phyloP scores from a whole-genome alignment of 2,888 invertebrate genomes.

The Ypsolopha sequella region DNA sequence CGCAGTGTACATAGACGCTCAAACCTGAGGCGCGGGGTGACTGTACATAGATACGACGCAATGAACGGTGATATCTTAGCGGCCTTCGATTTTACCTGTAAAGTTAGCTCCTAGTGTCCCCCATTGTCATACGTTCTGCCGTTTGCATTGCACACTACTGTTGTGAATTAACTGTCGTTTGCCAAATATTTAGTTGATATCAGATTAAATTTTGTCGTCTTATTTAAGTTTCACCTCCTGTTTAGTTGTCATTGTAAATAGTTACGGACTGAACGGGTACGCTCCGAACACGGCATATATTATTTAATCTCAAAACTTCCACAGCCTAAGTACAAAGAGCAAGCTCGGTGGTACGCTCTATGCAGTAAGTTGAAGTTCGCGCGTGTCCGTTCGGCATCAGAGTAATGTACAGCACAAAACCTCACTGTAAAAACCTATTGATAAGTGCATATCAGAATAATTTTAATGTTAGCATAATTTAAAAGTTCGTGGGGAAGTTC shows the following conservation, averaged over 20 bases:
- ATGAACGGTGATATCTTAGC: conserved; percentile 69
- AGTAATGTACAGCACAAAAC: conserved; percentile 64
- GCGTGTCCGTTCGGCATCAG: not conserved
- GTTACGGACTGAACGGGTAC: conserved; percentile 25
- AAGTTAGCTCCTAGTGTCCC: conserved; percentile 60
- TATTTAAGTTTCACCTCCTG: conserved; percentile 35
- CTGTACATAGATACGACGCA: conserved; percentile 57
- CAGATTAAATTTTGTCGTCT: conserved; percentile 23
- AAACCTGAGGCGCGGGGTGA: conserved; percentile 17
- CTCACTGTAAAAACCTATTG: conserved; percentile 57
- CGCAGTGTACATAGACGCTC: conserved; percentile 4
- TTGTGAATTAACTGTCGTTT: conserved; percentile 22
- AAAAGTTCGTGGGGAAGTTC: conserved; percentile 25
- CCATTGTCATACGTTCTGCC: conserved; percentile 32
- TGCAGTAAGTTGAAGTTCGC: not conserved
- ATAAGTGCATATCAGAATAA: conserved; percentile 67
- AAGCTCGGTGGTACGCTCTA: conserved; percentile 12
- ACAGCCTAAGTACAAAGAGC: conserved; percentile 39
- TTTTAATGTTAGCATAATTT: conserved; percentile 60
- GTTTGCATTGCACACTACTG: conserved; percentile 30
- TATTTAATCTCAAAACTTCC: not conserved
- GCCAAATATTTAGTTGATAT: conserved; percentile 59
- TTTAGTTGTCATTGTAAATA: conserved; percentile 54
- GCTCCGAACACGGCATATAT: conserved; percentile 19
- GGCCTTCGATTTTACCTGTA: conserved; percentile 70